Evolutionary conservation across 2,797 vertebrate genomes (phyloP).

Genomic region (Enteromius fasciolatus): DNA sequence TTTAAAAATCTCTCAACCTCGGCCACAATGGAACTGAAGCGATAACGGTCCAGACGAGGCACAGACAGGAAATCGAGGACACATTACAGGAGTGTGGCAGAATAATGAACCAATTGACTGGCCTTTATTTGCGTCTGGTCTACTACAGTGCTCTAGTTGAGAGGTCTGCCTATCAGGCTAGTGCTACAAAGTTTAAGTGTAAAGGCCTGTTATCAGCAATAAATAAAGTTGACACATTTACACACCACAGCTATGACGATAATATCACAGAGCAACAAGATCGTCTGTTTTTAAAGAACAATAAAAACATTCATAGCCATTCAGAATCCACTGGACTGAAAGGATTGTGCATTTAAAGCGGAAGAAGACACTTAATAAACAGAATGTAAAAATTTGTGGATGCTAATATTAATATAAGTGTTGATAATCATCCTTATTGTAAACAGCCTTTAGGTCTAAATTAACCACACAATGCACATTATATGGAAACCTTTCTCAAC

Average conservation of each 20-base stretch:
- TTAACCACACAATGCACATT: neutral
- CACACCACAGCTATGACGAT: neutral
- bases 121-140: slow-evolving; percentile 21
- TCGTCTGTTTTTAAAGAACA: neutral
- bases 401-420: neutral
- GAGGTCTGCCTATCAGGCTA: neutral
- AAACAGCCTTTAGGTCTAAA: neutral
- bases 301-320: neutral
- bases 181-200: neutral
- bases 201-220: neutral
- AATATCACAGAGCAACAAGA: neutral
- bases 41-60: slow-evolving; percentile 44
- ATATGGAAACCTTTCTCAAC: neutral
- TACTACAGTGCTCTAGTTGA: neutral
- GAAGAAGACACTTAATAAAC: neutral
- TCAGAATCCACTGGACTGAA: neutral
- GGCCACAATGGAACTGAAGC: slow-evolving; percentile 4
- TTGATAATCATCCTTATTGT: neutral
- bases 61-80: slow-evolving; percentile 47
- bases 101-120: slow-evolving; percentile 25
- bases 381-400: neutral
- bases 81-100: slow-evolving; percentile 16
- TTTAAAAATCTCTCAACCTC: slow-evolving; percentile 59
- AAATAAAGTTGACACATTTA: neutral
- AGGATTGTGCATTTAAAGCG: neutral